Evolutionary conservation across 2,888 invertebrate species (phyloP).

Genomic region (Aleiodes alternator): DNA sequence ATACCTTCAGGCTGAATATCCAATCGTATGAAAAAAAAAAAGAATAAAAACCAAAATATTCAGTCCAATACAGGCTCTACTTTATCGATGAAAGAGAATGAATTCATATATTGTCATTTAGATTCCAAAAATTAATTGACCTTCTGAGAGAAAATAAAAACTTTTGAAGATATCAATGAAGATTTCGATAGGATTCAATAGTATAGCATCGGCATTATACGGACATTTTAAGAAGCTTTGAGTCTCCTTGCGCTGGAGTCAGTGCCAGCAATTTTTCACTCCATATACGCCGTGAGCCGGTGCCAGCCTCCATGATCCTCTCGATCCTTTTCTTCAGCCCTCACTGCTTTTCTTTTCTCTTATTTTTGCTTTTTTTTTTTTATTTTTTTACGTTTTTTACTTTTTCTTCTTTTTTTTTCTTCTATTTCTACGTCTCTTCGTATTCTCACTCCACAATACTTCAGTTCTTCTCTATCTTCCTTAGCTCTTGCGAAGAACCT

Average conservation of each 20-base stretch:
- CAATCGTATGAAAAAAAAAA: not conserved
- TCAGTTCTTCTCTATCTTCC: conserved; percentile 40
- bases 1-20: too few species aligned
- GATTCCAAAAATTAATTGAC: conserved; percentile 7
- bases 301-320: conserved; percentile 56
- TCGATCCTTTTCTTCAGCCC: conserved; percentile 53
- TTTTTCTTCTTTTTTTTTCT: conserved; percentile 35
- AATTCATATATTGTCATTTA: conserved; percentile 4
- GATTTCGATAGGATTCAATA: conserved; percentile 32
- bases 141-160: conserved; percentile 4
- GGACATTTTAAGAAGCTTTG: conserved; percentile 63
- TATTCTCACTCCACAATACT: conserved; percentile 43
- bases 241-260: conserved; percentile 55
- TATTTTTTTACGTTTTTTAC: conserved; percentile 27
- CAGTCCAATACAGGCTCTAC: not conserved
- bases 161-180: conserved; percentile 13
- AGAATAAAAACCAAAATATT: not conserved
- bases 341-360: conserved; percentile 48
- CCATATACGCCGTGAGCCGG: conserved; percentile 61
- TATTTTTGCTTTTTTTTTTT: conserved; percentile 36
- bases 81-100: not conserved
- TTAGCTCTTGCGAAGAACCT: conserved; percentile 26
- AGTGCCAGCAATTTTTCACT: conserved; percentile 60
- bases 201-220: conserved; percentile 54
- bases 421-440: conserved; percentile 48